phyloP scores from a whole-genome alignment of 1,140 invertebrate genomes.

The Calliopsis andreniformis region DNA sequence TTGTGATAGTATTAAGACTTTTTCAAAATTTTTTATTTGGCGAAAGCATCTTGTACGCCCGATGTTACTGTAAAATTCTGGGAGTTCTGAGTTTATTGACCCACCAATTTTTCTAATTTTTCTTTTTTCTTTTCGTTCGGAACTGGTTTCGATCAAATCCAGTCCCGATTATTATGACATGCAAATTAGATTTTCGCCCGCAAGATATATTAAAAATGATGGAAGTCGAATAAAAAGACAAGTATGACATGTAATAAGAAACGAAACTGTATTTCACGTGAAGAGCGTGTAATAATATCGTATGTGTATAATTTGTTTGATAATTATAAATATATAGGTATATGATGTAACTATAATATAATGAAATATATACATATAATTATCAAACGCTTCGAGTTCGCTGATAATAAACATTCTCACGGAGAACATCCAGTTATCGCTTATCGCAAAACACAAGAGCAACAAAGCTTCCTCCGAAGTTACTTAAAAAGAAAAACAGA shows the following conservation, averaged over 20 bases:
- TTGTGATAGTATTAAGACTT: no score
- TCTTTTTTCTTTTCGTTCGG: neutral
- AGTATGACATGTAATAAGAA: conserved; percentile 28
- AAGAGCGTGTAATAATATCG: conserved; percentile 35
- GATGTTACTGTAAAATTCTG: neutral
- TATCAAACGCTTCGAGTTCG: conserved; percentile 37
- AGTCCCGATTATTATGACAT: neutral
- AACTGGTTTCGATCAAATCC: neutral
- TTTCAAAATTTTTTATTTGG: no score
- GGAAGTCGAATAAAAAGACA: neutral
- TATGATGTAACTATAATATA: no score
- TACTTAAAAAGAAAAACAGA: neutral
- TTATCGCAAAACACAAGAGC: conserved; percentile 25
- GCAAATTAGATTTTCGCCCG: neutral
- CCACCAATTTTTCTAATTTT: neutral
- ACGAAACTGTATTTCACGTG: conserved; percentile 41
- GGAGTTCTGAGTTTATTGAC: neutral
- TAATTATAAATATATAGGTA: no score
- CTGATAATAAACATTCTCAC: conserved; percentile 45
- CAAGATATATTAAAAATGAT: no score
- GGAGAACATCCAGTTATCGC: conserved; percentile 19
- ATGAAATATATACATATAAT: no score
- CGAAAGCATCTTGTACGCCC: no score
- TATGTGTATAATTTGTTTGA: no score
- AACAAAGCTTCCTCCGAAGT: conserved; percentile 7